phyloP scores from a whole-genome alignment of 2,888 invertebrate species.

The Cephalotes varians region DNA sequence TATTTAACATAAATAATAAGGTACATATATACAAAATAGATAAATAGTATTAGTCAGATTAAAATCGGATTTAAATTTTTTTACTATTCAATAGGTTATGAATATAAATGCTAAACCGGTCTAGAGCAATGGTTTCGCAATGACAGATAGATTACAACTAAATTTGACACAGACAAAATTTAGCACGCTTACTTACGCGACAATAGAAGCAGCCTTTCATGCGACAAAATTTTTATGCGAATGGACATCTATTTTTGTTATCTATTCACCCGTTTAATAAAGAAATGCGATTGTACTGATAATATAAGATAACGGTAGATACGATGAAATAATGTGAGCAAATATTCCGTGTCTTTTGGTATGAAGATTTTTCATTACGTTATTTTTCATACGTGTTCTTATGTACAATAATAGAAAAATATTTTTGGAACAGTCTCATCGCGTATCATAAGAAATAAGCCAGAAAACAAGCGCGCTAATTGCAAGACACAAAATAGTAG shows the following conservation, averaged over 20 bases:
- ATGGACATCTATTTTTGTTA: neutral
- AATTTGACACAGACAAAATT: conserved; percentile 18
- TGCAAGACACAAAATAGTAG: conserved; percentile 74
- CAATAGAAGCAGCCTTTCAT: neutral
- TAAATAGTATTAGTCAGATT: conserved; percentile 32
- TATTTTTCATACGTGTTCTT: neutral
- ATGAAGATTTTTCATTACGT: neutral
- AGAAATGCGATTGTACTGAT: conserved; percentile 26
- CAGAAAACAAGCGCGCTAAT: conserved; percentile 73
- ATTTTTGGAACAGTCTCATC: neutral
- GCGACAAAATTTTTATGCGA: neutral
- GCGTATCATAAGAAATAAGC: conserved; percentile 66
- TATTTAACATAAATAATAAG: conserved; percentile 44
- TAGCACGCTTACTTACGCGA: conserved; percentile 3
- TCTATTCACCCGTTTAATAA: conserved; percentile 7
- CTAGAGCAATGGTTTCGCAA: conserved; percentile 26
- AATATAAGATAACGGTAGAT: conserved; percentile 35
- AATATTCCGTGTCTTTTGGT: neutral
- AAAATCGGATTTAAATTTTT: neutral
- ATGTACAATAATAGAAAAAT: conserved; percentile 14
- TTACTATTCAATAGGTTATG: neutral
- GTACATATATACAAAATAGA: conserved; percentile 22
- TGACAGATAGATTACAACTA: conserved; percentile 23
- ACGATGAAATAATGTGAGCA: neutral
- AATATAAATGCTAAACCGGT: neutral